Conservation (phyloP, 2,888 invertebrate species). For the Tholera decimalis region DNA sequence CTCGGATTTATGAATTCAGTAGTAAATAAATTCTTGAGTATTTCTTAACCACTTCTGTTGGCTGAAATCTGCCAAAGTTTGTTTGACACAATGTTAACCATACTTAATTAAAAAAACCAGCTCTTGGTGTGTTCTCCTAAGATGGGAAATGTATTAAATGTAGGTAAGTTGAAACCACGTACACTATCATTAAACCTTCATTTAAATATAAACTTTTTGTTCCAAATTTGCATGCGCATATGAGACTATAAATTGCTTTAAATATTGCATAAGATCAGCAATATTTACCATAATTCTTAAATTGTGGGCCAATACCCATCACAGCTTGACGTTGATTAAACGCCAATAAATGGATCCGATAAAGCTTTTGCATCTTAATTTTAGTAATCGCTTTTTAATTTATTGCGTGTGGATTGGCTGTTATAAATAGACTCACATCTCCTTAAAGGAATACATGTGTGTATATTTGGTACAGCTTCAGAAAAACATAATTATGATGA, state of each 20-base stretch:
- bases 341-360: slow-evolving; percentile 54
- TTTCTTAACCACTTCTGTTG: background rate
- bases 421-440: slow-evolving; percentile 4
- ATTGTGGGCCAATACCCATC: slow-evolving; percentile 50
- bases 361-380: slow-evolving; percentile 56
- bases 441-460: background rate
- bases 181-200: slow-evolving; percentile 14
- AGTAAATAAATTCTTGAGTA: background rate
- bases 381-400: slow-evolving; percentile 42
- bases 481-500: background rate
- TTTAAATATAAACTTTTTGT: slow-evolving; percentile 26
- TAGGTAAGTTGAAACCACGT: slow-evolving; percentile 5
- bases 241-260: slow-evolving; percentile 49
- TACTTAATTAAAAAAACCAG: background rate
- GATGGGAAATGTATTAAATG: background rate
- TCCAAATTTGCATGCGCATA: slow-evolving; percentile 32
- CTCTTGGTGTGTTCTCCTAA: background rate
- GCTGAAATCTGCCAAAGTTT: background rate
- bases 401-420: slow-evolving; percentile 7
- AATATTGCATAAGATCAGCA: slow-evolving; percentile 41
- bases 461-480: background rate
- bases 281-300: slow-evolving; percentile 64
- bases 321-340: slow-evolving; percentile 65
- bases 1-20: background rate
- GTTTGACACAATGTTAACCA: background rate